Evolutionary conservation across 1,140 invertebrate species (phyloP).

Genomic region (Goniozus legneri): DNA sequence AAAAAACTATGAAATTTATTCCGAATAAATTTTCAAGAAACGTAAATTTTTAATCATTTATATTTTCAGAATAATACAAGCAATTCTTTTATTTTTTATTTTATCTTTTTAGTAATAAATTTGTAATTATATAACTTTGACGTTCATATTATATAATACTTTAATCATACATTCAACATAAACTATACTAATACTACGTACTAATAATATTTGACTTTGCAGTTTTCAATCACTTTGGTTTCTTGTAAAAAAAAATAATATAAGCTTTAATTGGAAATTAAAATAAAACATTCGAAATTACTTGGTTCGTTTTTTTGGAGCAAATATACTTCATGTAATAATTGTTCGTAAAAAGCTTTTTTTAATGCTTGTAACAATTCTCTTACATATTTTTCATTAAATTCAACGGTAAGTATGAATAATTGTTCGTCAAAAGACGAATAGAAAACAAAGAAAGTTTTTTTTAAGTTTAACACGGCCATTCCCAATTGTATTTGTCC

Average conservation of each 20-base stretch:
- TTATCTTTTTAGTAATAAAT: neutral
- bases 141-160: neutral
- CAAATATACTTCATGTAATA: conserved; percentile 16
- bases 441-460: conserved; percentile 15
- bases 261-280: too few relatives aligned
- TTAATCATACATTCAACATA: too few relatives aligned
- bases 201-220: neutral
- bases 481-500: conserved; percentile 17
- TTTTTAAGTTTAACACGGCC: conserved; percentile 12
- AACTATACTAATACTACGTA: too few relatives aligned
- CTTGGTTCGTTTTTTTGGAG: conserved; percentile 1
- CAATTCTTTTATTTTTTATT: too few relatives aligned
- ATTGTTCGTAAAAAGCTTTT: conserved; percentile 12
- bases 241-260: too few relatives aligned
- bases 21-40: neutral
- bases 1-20: too few relatives aligned
- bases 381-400: conserved; percentile 2
- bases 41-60: neutral
- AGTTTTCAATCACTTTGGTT: too few relatives aligned
- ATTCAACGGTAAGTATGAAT: conserved; percentile 3
- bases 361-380: conserved; percentile 11
- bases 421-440: conserved; percentile 8
- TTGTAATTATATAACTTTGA: neutral
- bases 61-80: too few relatives aligned
- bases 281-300: too few relatives aligned